Base-by-base conservation (phyloP, 1,140 invertebrate genomes). In the Probaryconus sp. region DNA sequence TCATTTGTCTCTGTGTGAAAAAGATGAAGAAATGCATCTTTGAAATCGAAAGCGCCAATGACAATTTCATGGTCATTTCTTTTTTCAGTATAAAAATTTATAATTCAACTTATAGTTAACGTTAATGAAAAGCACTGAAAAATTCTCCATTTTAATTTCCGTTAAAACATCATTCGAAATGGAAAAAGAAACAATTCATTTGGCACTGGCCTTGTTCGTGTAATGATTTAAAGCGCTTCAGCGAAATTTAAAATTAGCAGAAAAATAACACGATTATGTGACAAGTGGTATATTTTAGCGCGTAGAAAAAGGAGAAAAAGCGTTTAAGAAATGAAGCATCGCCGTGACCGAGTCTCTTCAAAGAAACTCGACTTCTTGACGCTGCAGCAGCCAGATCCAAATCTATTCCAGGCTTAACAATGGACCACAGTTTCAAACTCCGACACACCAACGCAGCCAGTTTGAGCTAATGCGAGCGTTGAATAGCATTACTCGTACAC, bases 321-420 rank as follows among this genome's bases (percentile, higher is more conserved):
- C n/a, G n/a, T n/a, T n/a, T n/a, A 35, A 45, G 20, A 53, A 53
- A 48, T 42, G 31, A 20, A 63, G 69, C 68, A 68, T 42, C 58
- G 7, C 65, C 60, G 67, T 28, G 17, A 38, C 40, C 35, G 42
- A 69, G 28, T 47, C 10, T 55, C 56, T 51, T 68, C 38, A 42
- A 63, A 63, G 43, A 35, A 48, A 65, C 38, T 61, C 38, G 37
- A 70, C 55, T 61, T 67, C 47, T 69, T 71, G 64, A 43, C 53
- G 58, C 31, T 55, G 60, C 68, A 69, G 47, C 60, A 69, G 47
- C 60, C 73, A 80, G 76, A 81, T 80, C 64, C 61, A 42, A 83
- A 84, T 85, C 79, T 85, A 83, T 85, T 85, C 73, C 70, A 42
- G 68, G 79, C 76, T 77, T 64, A 83, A 85, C 83, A 85, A 85